phyloP scores from a whole-genome alignment of 2,888 invertebrate species.

The Rhamphomyia laevipes region DNA sequence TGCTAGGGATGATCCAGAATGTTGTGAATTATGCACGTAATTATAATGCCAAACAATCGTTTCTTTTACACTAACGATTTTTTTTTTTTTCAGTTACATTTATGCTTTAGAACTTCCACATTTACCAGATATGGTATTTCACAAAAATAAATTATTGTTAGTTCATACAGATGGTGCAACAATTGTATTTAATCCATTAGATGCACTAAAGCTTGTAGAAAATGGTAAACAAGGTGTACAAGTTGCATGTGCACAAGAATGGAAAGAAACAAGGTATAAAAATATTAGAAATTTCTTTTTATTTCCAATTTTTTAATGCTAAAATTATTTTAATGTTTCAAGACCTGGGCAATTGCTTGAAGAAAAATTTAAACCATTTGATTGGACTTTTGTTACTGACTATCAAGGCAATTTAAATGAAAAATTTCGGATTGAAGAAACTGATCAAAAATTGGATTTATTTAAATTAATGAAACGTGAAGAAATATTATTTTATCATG shows the following conservation, averaged over 20 bases:
- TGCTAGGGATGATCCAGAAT: conserved; percentile 31
- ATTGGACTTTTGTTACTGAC: conserved; percentile 94
- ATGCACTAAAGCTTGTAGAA: conserved; percentile 74
- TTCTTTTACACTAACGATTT: background rate
- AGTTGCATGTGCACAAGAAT: conserved; percentile 81
- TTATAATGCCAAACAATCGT: background rate
- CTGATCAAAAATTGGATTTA: conserved; percentile 70
- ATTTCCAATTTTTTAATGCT: too few species aligned
- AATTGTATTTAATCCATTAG: conserved; percentile 79
- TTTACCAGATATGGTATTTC: conserved; percentile 97
- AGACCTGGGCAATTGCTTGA: conserved; percentile 55
- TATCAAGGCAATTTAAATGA: conserved; percentile 72
- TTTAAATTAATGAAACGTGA: conserved; percentile 81
- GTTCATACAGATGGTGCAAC: conserved; percentile 53
- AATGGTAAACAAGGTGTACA: conserved; percentile 62
- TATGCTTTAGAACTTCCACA: conserved; percentile 71
- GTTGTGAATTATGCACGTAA: conserved; percentile 51
- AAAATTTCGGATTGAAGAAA: conserved; percentile 46
- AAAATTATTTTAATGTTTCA: conserved; percentile 18
- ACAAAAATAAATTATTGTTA: conserved; percentile 70
- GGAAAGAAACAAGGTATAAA: conserved; percentile 74
- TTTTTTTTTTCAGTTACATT: conserved; percentile 48
- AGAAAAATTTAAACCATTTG: conserved; percentile 77
- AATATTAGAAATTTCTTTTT: too few species aligned
- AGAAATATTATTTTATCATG: conserved; percentile 87